Percentiles rank a stretch among this genome's conserved stretches.
Conservation (phyloP, 2,888 invertebrate genomes). For the Pedicia rivosa region DNA sequence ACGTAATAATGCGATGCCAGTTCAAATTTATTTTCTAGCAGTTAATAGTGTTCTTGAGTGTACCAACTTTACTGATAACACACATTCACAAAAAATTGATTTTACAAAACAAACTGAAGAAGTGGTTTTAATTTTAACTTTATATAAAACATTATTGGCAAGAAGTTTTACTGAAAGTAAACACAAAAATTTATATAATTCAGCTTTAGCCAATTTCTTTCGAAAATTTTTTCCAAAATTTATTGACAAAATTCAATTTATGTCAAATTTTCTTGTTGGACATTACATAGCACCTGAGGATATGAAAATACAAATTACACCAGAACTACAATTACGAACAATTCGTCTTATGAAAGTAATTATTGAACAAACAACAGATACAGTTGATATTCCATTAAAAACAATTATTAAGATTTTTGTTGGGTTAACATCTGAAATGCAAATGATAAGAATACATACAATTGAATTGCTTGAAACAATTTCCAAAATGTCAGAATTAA, state of each 20-base stretch:
- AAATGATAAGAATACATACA: conserved; percentile 37
- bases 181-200: conserved; percentile 15
- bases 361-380: conserved; percentile 11
- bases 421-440: conserved; percentile 38
- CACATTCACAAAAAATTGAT: neutral
- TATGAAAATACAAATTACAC: conserved; percentile 28
- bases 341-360: conserved; percentile 24
- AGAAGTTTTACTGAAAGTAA: conserved; percentile 12
- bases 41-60: neutral
- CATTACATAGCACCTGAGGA: no score
- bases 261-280: conserved; percentile 39
- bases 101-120: neutral
- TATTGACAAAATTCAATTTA: conserved; percentile 36
- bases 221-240: conserved; percentile 30
- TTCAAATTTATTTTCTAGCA: neutral
- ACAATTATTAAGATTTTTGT: conserved; percentile 23
- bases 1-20: conserved; percentile 23
- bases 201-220: conserved; percentile 29
- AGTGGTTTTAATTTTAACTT: conserved; percentile 11
- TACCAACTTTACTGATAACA: neutral
- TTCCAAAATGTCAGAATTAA: conserved; percentile 16
- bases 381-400: conserved; percentile 13
- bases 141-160: conserved; percentile 17
- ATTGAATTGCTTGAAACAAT: neutral
- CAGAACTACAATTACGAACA: conserved; percentile 36